Evolutionary conservation across 2,113 vertebrate genomes (phyloP), one percentile per base, ranked within the genome.

Genomic region (Muntiacus muntjak): DNA sequence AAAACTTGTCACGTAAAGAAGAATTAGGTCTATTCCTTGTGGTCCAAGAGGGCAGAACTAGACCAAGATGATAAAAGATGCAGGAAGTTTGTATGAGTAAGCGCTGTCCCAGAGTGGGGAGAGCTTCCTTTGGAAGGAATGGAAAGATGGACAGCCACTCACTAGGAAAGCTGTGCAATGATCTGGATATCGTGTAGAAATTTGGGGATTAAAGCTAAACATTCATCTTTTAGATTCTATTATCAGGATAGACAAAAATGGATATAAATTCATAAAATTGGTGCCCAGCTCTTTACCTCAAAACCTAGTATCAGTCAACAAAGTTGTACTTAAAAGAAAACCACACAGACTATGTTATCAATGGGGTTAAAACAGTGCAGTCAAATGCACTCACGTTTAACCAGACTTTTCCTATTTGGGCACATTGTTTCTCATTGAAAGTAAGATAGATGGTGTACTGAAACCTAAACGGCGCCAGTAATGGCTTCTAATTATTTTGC

Each of bases 401-500:
- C 43, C 50, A 91, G 67, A 88, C 62, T 97, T 82, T 93, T 97
- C 28, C 54, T 96, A 91, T 92, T 94, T 91, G 64, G 67, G 76
- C 45, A 95, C 76, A 79, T 3, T 57, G 81, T 93, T 97, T 97
- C 97, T 98, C 98, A 97, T 97, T 98, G 98, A 98, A 98, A 98
- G 95, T 57, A 97, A 98, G 97, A 98, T 97, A 97, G 95, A 98
- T 98, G 96, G 95, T 60, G 30, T 64, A 93, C 88, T 97, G 97
- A 95, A 98, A 93, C 96, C 85, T 95, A 97, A 98, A 96, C 55
- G 98, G 98, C 2, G 3, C 92, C 92, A 84, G 96, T 98, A 98
- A 98, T 98, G 87, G 85, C 82, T 97, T 97, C 98, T 98, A 98
- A 98, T 98, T 98, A 98, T 98, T 98, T 98, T 98, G 98, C 97